These are phyloP conservation scores for Astreopora myriophthalma DNA, from an alignment of 64 coral and sea anemone genomes.

Conservation along the genomic window DNA sequence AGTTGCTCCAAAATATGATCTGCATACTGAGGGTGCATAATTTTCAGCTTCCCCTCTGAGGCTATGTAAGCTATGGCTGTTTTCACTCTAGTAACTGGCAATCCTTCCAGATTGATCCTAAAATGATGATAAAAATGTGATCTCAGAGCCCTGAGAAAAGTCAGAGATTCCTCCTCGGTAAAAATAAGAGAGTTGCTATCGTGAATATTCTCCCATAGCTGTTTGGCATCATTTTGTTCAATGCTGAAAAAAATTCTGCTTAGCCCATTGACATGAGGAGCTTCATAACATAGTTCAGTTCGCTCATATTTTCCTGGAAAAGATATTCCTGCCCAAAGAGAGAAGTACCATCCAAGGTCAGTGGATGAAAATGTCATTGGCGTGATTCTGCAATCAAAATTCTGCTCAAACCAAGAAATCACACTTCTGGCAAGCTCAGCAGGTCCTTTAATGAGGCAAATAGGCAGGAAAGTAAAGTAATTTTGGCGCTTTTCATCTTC, in stretches of 20 bases:
- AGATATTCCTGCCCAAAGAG: slow-evolving; percentile 74
- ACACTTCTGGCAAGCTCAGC: slow-evolving; percentile 35
- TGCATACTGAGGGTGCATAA: slow-evolving; percentile 61
- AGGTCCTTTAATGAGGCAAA: slow-evolving; percentile 84
- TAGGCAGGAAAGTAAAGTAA: slow-evolving; percentile 69
- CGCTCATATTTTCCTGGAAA: slow-evolving; percentile 1
- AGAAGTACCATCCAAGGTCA: slow-evolving; percentile 83
- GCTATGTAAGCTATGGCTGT: slow-evolving; percentile 82
- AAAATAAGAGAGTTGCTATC: slow-evolving; percentile 63
- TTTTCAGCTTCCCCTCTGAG: slow-evolving; percentile 78
- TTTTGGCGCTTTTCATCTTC: slow-evolving; percentile 18
- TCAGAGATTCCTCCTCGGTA: slow-evolving; percentile 70
- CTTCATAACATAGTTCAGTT: slow-evolving; percentile 78
- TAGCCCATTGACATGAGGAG: slow-evolving; percentile 49
- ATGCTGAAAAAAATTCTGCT: slow-evolving; percentile 69
- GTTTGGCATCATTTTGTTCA: slow-evolving; percentile 64
- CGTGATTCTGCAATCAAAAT: slow-evolving; percentile 88
- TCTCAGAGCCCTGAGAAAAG: slow-evolving; percentile 81
- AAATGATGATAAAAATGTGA: slow-evolving; percentile 95
- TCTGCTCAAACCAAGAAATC: slow-evolving; percentile 63
- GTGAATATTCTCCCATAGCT: slow-evolving; percentile 69
- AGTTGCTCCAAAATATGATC: slow-evolving; percentile 85
- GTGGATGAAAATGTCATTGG: slow-evolving; percentile 69
- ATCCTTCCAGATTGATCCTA: slow-evolving; percentile 74
- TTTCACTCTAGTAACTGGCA: slow-evolving; percentile 71